Percentiles rank a stretch among this genome's conserved stretches.
These are phyloP conservation scores for Micrasema longulum DNA, from an alignment of 1,140 invertebrate genomes.

Conservation along the genomic window DNA sequence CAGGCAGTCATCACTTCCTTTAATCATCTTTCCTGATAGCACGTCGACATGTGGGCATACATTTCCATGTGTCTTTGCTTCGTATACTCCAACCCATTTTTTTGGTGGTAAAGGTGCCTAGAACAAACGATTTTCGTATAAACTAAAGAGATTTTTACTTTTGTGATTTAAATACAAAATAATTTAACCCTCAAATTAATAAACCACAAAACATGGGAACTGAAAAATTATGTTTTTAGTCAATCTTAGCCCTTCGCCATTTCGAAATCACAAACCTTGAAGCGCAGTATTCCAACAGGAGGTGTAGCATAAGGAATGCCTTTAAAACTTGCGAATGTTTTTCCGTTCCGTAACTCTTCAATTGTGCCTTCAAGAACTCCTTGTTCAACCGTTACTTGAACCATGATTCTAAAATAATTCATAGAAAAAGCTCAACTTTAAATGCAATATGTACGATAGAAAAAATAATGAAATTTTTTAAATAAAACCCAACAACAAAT, in stretches of 20 bases:
- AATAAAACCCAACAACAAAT: too few relatives aligned
- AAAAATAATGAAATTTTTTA: too few relatives aligned
- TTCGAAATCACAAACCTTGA: conserved; percentile 38
- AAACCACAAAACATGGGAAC: too few relatives aligned
- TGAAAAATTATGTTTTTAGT: too few relatives aligned
- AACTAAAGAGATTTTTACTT: too few relatives aligned
- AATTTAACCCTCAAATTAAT: too few relatives aligned
- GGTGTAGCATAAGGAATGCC: conserved; percentile 51
- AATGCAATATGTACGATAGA: too few relatives aligned
- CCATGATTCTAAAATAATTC: conserved; percentile 25
- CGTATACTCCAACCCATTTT: conserved; percentile 68
- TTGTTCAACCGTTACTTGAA: conserved; percentile 27
- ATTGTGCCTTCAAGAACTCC: conserved; percentile 43
- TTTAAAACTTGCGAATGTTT: conserved; percentile 47
- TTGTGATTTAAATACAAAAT: too few relatives aligned
- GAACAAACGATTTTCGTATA: too few relatives aligned
- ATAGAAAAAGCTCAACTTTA: too few relatives aligned
- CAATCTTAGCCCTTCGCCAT: too few relatives aligned
- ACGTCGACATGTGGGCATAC: conserved; percentile 58
- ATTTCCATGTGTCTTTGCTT: conserved; percentile 67
- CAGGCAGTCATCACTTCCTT: conserved; percentile 68
- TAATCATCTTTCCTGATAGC: conserved; percentile 39
- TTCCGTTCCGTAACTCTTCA: conserved; percentile 34
- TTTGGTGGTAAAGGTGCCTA: conserved; percentile 69
- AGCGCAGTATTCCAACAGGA: conserved; percentile 44